These are phyloP conservation scores for Leptothorax acervorum DNA, from an alignment of 2,888 invertebrate genomes.

Conservation along the genomic window DNA sequence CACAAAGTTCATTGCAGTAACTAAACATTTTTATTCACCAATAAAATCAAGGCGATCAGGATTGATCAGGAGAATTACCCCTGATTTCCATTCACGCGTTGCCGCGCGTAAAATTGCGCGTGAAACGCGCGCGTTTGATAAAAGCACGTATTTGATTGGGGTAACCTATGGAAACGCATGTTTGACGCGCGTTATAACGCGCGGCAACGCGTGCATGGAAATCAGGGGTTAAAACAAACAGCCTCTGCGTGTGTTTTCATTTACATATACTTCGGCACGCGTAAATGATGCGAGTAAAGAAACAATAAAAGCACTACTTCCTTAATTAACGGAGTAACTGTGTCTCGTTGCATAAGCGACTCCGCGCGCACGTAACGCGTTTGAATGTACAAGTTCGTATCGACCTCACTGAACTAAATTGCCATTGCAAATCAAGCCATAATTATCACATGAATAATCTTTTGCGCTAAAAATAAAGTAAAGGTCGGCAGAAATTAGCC, in stretches of 20 bases:
- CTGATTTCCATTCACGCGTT: too few species aligned
- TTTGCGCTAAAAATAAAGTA: conserved; percentile 11
- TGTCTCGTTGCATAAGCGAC: conserved; percentile 57
- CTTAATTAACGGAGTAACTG: conserved; percentile 67
- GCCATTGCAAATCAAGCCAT: not conserved
- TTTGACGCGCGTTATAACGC: too few species aligned
- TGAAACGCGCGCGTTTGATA: too few species aligned
- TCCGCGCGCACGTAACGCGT: conserved; percentile 34
- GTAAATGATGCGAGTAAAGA: conserved; percentile 44
- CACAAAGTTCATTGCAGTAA: not conserved
- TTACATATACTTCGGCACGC: conserved; percentile 30
- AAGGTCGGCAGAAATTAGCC: not conserved
- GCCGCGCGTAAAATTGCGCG: too few species aligned
- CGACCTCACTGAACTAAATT: conserved; percentile 15
- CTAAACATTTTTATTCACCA: not conserved
- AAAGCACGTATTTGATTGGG: too few species aligned
- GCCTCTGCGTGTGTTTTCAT: not conserved
- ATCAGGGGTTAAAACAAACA: not conserved
- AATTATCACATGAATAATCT: conserved; percentile 15
- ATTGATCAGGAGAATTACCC: not conserved
- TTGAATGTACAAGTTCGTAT: conserved; percentile 65
- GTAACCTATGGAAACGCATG: too few species aligned
- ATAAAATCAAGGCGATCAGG: not conserved
- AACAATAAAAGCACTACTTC: conserved; percentile 64
- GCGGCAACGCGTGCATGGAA: too few species aligned